Base-by-base conservation (phyloP, 2,888 invertebrate species). In the Xestia xanthographa region DNA sequence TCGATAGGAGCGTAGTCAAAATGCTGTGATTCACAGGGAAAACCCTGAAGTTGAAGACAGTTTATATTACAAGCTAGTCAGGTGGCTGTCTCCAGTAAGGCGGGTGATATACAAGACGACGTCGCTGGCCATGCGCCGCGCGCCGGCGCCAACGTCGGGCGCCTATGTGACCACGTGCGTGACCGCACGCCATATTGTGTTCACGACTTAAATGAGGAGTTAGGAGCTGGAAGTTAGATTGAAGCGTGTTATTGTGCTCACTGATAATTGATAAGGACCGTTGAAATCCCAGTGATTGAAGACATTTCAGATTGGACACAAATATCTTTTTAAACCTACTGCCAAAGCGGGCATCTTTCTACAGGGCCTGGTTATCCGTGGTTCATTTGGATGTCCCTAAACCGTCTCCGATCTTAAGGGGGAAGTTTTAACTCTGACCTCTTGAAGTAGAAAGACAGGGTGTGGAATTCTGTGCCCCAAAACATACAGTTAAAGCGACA, bases 81-180 rank as follows among this genome's bases (percentile, higher is more conserved):
- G 48, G 56, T 62, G 48, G 43, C 38, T 66, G 80, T 63, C 77
- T 69, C 72, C 72, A 80, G 84, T 48, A 66, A 38, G 68, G n/a
- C 71, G 45, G 41, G 67, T 72, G 84, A 41, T n/a, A 84, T 82
- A 68, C 43, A 79, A 82, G 79, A 70, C 73, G 73, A 50, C 38
- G 60, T 43, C 68, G 70, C 50, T 38, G 66, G 62, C 70, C 63
- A 71, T 80, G 73, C 80, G 81, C 71, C 70, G 67, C 76, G 73
- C 80, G 81, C 71, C 70, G 67, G 53, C 67, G 50, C 63, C 63
- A 26, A 41, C n/a, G 63, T 41, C 56, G 1, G 75, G 82, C 82
- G 85, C 79, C 82, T 63, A 5, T 75, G 85, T 74, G 79, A 73
- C 79, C 84, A 82, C 85, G 75, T 84, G 84, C 85, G 75, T 84